Evolutionary conservation across 2,888 invertebrate genomes (phyloP).

Genomic region (Macrosiphum euphorbiae): DNA sequence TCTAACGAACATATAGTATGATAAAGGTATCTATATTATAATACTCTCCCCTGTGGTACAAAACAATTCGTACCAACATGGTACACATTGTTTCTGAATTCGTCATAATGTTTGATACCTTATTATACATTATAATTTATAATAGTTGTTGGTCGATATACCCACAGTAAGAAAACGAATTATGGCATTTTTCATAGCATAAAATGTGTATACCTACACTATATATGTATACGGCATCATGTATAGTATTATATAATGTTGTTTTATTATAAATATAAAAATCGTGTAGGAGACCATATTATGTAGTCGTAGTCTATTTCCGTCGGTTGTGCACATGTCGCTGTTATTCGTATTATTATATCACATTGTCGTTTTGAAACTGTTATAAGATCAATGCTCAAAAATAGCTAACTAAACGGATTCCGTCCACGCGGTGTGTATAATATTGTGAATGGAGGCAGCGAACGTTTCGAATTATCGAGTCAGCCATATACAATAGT

Average conservation of each 20-base stretch:
- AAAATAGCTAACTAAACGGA: slow-evolving; percentile 57
- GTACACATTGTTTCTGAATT: background rate
- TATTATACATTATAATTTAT: background rate
- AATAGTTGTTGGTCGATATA: background rate
- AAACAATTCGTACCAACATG: background rate
- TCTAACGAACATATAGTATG: background rate
- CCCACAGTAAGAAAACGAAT: background rate
- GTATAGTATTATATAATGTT: background rate
- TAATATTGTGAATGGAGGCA: background rate
- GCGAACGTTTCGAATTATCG: slow-evolving; percentile 20
- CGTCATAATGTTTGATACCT: background rate
- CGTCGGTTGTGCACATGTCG: slow-evolving; percentile 59
- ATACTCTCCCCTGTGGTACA: background rate
- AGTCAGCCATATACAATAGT: background rate
- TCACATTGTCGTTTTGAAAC: slow-evolving; percentile 50
- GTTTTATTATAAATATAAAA: slow-evolving; percentile 57
- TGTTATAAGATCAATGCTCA: slow-evolving; percentile 54
- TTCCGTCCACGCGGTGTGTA: background rate
- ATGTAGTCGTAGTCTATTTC: slow-evolving; percentile 52
- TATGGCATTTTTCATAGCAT: background rate
- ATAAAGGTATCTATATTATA: background rate
- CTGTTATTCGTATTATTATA: slow-evolving; percentile 52
- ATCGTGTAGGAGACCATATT: slow-evolving; percentile 48
- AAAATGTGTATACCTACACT: background rate
- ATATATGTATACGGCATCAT: background rate